Evolutionary conservation across 2,888 invertebrate genomes (phyloP).

Genomic region (Diplazon laetatorius): DNA sequence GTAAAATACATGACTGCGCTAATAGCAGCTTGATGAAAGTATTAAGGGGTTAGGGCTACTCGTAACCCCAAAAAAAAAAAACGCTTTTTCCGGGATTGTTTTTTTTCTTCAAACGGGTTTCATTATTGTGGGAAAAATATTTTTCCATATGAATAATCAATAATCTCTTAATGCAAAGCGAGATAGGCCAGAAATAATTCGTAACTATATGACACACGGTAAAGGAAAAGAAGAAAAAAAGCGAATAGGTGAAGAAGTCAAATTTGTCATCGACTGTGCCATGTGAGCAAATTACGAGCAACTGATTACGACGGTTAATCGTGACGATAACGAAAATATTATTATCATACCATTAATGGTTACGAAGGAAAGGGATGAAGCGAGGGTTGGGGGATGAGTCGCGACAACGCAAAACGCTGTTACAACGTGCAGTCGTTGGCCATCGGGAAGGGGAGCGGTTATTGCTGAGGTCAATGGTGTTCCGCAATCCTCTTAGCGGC

Average conservation of each 20-base stretch:
- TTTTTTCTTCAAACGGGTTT: too few relatives aligned
- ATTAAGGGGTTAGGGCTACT: too few relatives aligned
- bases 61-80: too few relatives aligned
- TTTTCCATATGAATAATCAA: too few relatives aligned
- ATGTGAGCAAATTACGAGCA: conserved; percentile 34
- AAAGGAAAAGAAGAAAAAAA: not conserved
- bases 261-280: conserved; percentile 5
- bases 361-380: not conserved
- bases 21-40: not conserved
- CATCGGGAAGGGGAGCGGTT: conserved; percentile 65
- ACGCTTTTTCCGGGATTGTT: too few relatives aligned
- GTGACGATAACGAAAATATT: conserved; percentile 38
- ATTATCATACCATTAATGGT: not conserved
- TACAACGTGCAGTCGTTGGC: conserved; percentile 50
- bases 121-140: too few relatives aligned
- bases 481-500: conserved; percentile 74
- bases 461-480: conserved; percentile 69
- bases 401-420: conserved; percentile 22
- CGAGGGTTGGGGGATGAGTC: not conserved
- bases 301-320: conserved; percentile 62
- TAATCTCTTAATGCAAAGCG: too few relatives aligned
- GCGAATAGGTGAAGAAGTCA: conserved; percentile 35
- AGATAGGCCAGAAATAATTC: not conserved
- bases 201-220: not conserved
- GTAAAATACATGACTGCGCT: not conserved